Evolutionary conservation across 2,113 vertebrate genomes (phyloP), one percentile per base, ranked within the genome.

Genomic region (Archocentrus centrarchus): DNA sequence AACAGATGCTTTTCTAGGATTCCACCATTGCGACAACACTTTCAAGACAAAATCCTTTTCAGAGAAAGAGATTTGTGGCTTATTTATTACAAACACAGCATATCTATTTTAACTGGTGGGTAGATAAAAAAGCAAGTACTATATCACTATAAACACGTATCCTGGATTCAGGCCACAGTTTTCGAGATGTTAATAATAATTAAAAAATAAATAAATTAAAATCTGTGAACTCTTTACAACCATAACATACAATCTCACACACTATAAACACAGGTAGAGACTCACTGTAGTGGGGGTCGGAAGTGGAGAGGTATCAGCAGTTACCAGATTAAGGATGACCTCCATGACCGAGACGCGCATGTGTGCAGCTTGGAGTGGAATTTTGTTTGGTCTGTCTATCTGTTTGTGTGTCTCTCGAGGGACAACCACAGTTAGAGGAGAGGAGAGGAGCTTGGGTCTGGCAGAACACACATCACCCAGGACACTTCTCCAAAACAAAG

Each of bases 311-410:
- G 88, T 77, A 55, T 96, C 95, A 83, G 94, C 93, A n/a, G 94
- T 90, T 91, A 96, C 93, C 93, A 97, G 91, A 85, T 90, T 95
- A 83, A 96, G 61, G 81, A 95, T 94, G 88, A 96, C 91, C 83
- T 96, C 95, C 95, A 96, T 95, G 75, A 89, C 4, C 9, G 59
- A 82, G 39, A 89, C 62, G 24, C 59, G 61, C 82, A 91, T 86
- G 88, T 39, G 53, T 60, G 44, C 73, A 5, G 59, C 76, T 81
- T 70, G 20, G 14, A 79, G 81, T 61, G 47, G 32, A 88, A 59
- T 57, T 83, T 58, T 53, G 60, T 61, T 85, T 59, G 75, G 24
- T 87, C n/a, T 84, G 22, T 62, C 55, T 81, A 37, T 89, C 59
- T 59, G 60, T 80, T 63, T 32, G 59, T 39, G 22, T 44, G 35